phyloP scores from a whole-genome alignment of 30 jellyfish, hydroid and myxozoan species.

The Aurelia coerulea region DNA sequence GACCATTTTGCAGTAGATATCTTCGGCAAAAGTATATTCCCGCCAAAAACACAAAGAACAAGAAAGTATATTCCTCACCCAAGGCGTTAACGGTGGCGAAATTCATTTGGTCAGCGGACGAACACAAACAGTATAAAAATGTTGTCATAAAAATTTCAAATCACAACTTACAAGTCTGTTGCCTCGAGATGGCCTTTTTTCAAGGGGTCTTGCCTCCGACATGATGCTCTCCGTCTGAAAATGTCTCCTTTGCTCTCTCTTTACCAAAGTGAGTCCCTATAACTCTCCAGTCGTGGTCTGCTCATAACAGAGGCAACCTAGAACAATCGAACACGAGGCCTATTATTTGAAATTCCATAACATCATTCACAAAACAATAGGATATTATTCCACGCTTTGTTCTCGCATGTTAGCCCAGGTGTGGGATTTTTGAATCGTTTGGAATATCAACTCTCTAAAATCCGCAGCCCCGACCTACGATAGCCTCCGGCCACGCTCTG shows the following conservation, averaged over 20 bases:
- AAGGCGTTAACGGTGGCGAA: not conserved
- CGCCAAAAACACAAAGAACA: slow-evolving; percentile 57
- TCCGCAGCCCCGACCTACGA: not conserved
- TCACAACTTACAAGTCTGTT: slow-evolving; percentile 45
- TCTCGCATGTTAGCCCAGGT: slow-evolving; percentile 72
- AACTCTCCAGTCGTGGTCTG: slow-evolving; percentile 45
- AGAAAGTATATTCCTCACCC: too few species aligned
- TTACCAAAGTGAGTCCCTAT: slow-evolving; percentile 26
- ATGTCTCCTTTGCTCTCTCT: not conserved
- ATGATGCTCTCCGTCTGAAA: slow-evolving; percentile 1
- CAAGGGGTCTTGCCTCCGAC: slow-evolving; percentile 41
- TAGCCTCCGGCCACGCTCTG: slow-evolving; percentile 47
- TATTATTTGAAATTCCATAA: slow-evolving; percentile 53
- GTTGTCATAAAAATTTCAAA: too few species aligned
- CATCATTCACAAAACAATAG: slow-evolving; percentile 57
- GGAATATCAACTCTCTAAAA: not conserved
- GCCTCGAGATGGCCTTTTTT: slow-evolving; percentile 62
- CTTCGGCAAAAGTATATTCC: slow-evolving; percentile 14
- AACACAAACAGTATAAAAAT: not conserved
- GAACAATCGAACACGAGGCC: slow-evolving; percentile 73
- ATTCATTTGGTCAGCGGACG: slow-evolving; percentile 15
- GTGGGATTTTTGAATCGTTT: slow-evolving; percentile 53
- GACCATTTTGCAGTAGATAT: slow-evolving; percentile 15
- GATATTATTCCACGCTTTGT: slow-evolving; percentile 58
- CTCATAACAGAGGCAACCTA: slow-evolving; percentile 23